A percentile compares a stretch with the other conserved stretches of the same genome.
phyloP scores from a whole-genome alignment of 1,140 invertebrate genomes.

The Drosophila sproati region DNA sequence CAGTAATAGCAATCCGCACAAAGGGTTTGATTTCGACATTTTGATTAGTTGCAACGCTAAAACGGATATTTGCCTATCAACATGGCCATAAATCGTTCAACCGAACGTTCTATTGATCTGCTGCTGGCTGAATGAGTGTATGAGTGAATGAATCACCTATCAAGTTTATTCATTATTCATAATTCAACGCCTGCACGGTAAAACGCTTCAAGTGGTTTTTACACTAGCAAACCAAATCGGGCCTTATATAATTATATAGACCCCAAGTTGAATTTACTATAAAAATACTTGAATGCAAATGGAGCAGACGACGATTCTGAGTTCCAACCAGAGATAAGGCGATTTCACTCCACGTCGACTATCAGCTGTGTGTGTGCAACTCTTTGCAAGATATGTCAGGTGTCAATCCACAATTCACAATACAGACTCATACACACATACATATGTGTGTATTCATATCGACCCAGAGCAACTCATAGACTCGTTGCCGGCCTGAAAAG shows the following conservation, averaged over 20 bases:
- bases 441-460: conserved; percentile 3
- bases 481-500: conserved; percentile 34
- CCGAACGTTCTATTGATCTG: conserved; percentile 37
- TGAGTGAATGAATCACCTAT: conserved; percentile 51
- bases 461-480: conserved; percentile 41
- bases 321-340: conserved; percentile 8
- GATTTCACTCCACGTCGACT: conserved; percentile 3
- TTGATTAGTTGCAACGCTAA: conserved; percentile 33
- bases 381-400: conserved; percentile 58
- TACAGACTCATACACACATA: neutral
- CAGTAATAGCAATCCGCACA: neutral
- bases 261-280: conserved; percentile 44
- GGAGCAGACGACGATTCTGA: neutral
- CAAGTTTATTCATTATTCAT: conserved; percentile 31
- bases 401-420: conserved; percentile 61
- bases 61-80: conserved; percentile 76
- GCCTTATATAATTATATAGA: conserved; percentile 72
- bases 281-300: conserved; percentile 6
- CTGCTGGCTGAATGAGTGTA: neutral
- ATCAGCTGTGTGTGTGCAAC: conserved; percentile 34
- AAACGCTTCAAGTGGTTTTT: conserved; percentile 50
- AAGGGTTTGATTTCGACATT: conserved; percentile 9
- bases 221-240: conserved; percentile 63
- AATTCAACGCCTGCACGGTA: conserved; percentile 64
- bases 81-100: conserved; percentile 71